A percentile compares a stretch with the other conserved stretches of the same genome.
phyloP scores from a whole-genome alignment of 2,888 invertebrate species.

The Phasia obesa region DNA sequence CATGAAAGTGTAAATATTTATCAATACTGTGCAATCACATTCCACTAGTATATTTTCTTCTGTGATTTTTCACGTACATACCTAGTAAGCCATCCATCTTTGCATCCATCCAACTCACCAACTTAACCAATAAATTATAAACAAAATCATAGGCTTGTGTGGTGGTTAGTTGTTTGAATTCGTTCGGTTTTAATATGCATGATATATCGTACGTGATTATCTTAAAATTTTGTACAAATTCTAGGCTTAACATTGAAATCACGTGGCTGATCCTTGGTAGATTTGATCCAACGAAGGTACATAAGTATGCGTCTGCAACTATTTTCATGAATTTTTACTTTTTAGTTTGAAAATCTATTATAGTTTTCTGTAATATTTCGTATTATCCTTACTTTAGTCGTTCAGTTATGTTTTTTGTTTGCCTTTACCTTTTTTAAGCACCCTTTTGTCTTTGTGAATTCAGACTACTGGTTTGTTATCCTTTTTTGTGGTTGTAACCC shows the following conservation, averaged over 20 bases:
- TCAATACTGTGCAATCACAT: no score
- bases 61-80: no score
- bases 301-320: background rate
- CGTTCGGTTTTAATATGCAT: conserved; percentile 33
- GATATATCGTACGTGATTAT: conserved; percentile 43
- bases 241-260: conserved; percentile 63
- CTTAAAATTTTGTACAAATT: conserved; percentile 47
- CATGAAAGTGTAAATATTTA: no score
- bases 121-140: background rate
- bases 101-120: background rate
- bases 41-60: no score
- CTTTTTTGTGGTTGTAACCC: conserved; percentile 32
- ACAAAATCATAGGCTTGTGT: background rate
- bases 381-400: conserved; percentile 38
- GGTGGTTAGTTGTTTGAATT: background rate
- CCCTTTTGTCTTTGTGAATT: conserved; percentile 36
- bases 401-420: conserved; percentile 37
- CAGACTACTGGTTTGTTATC: conserved; percentile 28
- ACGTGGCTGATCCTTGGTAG: conserved; percentile 61
- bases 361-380: conserved; percentile 58
- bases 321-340: conserved; percentile 4
- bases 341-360: conserved; percentile 44
- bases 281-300: background rate
- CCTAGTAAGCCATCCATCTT: background rate
- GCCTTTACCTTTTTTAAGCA: conserved; percentile 33